Conservation (phyloP, 2,113 vertebrate species). For the Dendropsophus ebraccatus region DNA sequence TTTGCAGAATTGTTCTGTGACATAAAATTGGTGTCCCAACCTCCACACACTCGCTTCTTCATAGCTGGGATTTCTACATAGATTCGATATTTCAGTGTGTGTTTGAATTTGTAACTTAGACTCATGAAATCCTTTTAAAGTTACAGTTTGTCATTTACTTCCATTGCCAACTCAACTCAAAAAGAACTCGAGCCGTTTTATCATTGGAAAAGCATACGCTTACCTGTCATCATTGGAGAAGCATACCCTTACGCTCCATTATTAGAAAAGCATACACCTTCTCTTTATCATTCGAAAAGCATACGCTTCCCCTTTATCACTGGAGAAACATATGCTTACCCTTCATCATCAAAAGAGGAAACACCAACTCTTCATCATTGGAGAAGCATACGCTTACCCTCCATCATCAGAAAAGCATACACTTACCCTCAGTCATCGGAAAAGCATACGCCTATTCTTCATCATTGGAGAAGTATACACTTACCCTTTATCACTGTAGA, state of each 20-base stretch:
- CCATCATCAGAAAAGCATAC: too few relatives aligned
- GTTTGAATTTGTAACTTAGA: conserved; percentile 21
- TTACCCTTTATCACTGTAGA: too few relatives aligned
- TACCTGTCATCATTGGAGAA: too few relatives aligned
- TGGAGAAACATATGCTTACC: not conserved
- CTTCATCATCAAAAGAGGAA: too few relatives aligned
- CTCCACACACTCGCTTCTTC: not conserved
- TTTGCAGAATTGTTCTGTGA: conserved; percentile 43
- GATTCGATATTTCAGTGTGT: conserved; percentile 14
- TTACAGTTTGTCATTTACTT: conserved; percentile 27
- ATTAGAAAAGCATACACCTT: too few relatives aligned
- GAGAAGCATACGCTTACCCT: too few relatives aligned
- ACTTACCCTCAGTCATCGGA: too few relatives aligned
- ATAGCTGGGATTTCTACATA: not conserved
- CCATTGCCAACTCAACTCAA: not conserved
- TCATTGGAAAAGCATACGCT: not conserved
- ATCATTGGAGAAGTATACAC: too few relatives aligned
- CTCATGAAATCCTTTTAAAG: not conserved
- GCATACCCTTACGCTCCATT: too few relatives aligned
- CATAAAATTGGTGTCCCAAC: conserved; percentile 6
- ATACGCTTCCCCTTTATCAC: too few relatives aligned
- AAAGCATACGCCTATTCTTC: too few relatives aligned
- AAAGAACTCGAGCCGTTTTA: not conserved
- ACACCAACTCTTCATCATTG: not conserved
- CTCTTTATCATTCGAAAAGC: conserved; percentile 1